Evolutionary conservation across 2,797 vertebrate species (phyloP).

Genomic region (Eidolon dupreanum): DNA sequence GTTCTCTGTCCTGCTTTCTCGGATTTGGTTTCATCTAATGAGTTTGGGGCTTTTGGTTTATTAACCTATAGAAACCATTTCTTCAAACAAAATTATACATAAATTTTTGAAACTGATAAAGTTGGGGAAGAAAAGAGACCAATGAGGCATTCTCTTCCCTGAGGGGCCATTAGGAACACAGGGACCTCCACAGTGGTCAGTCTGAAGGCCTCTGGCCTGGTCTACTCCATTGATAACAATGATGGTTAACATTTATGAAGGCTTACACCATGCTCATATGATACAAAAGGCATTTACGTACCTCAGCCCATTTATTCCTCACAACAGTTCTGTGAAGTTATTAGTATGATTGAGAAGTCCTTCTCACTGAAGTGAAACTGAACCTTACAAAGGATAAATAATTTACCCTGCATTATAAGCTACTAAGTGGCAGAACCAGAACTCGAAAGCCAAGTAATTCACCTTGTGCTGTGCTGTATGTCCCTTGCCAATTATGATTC

Average conservation of each 20-base stretch:
- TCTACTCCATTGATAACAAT: neutral
- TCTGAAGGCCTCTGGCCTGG: neutral
- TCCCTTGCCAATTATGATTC: neutral
- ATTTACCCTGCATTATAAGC: neutral
- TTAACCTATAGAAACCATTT: neutral
- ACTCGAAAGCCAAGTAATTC: neutral
- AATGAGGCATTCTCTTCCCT: too few species aligned
- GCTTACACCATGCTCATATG: neutral
- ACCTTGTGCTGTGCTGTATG: fast-evolving
- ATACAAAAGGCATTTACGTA: neutral
- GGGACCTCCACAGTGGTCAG: neutral
- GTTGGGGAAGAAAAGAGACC: neutral
- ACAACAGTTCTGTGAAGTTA: neutral
- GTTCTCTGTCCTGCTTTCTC: neutral
- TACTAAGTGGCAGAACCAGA: neutral
- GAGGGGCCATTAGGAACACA: neutral
- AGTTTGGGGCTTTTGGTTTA: neutral
- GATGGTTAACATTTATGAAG: neutral
- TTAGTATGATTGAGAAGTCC: neutral
- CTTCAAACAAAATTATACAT: neutral
- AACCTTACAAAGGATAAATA: neutral
- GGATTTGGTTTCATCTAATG: neutral
- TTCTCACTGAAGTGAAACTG: neutral
- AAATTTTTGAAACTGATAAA: neutral
- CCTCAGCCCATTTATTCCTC: neutral